Conservation (phyloP, 2,797 vertebrate genomes). For the Mormyrus proboscirostris region DNA sequence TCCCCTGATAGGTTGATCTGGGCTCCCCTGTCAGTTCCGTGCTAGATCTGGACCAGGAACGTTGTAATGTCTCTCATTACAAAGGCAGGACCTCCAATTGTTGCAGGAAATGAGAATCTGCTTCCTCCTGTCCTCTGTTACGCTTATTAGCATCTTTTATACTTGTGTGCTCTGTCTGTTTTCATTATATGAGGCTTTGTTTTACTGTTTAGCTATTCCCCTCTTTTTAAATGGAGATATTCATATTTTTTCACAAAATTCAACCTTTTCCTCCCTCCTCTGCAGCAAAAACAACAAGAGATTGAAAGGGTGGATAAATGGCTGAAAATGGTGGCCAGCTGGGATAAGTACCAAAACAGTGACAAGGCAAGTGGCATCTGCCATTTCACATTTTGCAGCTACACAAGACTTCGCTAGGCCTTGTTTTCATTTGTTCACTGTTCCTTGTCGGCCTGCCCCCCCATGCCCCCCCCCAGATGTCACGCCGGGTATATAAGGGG, state of each 20-base stretch:
- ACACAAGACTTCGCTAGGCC: not conserved
- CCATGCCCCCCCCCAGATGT: conserved; percentile 57
- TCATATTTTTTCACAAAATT: not conserved
- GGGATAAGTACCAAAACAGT: conserved; percentile 76
- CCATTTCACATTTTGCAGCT: not conserved
- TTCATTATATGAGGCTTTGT: not conserved
- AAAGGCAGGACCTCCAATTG: not conserved
- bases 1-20: not conserved
- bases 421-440: not conserved
- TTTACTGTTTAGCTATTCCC: no score
- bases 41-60: not conserved
- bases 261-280: conserved; percentile 7
- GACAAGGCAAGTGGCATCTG: conserved; percentile 65
- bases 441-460: not conserved
- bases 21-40: not conserved
- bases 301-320: conserved; percentile 79
- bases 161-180: not conserved
- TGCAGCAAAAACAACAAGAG: conserved; percentile 78
- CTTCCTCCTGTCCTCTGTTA: not conserved
- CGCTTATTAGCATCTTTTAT: not conserved
- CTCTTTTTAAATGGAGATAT: not conserved
- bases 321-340: conserved; percentile 86
- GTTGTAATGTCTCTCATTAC: not conserved
- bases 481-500: conserved; percentile 75
- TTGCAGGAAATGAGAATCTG: not conserved